These are phyloP conservation scores for Maconellicoccus hirsutus DNA, from an alignment of 1,140 invertebrate genomes.

Conservation along the genomic window DNA sequence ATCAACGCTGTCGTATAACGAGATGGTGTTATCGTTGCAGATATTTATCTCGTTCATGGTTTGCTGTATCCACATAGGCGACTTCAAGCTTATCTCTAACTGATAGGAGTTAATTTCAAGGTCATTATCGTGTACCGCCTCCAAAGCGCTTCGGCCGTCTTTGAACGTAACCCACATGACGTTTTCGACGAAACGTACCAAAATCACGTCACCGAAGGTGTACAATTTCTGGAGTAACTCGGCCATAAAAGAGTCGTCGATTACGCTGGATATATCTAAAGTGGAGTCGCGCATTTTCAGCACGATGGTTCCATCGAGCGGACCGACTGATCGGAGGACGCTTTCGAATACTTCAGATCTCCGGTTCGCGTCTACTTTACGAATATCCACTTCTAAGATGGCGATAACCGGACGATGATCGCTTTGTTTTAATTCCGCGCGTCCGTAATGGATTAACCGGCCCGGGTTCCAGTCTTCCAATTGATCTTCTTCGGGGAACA, in stretches of 20 bases:
- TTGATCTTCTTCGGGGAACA: slow-evolving; percentile 50
- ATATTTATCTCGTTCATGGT: slow-evolving; percentile 70
- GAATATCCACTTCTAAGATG: slow-evolving; percentile 75
- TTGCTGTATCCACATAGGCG: slow-evolving; percentile 66
- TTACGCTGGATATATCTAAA: slow-evolving; percentile 28
- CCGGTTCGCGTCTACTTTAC: slow-evolving; percentile 59
- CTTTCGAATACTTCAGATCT: slow-evolving; percentile 66
- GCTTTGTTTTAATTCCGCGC: slow-evolving; percentile 92
- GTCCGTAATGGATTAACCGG: slow-evolving; percentile 76
- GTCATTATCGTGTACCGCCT: slow-evolving; percentile 49
- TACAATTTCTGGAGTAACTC: slow-evolving; percentile 57
- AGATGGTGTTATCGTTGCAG: slow-evolving; percentile 68
- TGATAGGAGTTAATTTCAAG: slow-evolving; percentile 42
- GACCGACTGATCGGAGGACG: slow-evolving; percentile 75
- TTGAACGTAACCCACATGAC: slow-evolving; percentile 83
- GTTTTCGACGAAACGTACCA: slow-evolving; percentile 81
- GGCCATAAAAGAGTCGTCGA: slow-evolving; percentile 59
- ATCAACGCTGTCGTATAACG: slow-evolving; percentile 42
- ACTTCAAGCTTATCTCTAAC: slow-evolving; percentile 64
- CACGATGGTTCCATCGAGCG: slow-evolving; percentile 82
- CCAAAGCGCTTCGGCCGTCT: slow-evolving; percentile 69
- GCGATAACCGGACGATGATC: slow-evolving; percentile 93
- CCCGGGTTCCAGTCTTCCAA: slow-evolving; percentile 57
- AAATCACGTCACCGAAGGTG: slow-evolving; percentile 70
- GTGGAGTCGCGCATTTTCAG: not conserved